These are phyloP conservation scores for Hippocampus guttulatus DNA, from an alignment of 2,113 vertebrate species.

Conservation along the genomic window DNA sequence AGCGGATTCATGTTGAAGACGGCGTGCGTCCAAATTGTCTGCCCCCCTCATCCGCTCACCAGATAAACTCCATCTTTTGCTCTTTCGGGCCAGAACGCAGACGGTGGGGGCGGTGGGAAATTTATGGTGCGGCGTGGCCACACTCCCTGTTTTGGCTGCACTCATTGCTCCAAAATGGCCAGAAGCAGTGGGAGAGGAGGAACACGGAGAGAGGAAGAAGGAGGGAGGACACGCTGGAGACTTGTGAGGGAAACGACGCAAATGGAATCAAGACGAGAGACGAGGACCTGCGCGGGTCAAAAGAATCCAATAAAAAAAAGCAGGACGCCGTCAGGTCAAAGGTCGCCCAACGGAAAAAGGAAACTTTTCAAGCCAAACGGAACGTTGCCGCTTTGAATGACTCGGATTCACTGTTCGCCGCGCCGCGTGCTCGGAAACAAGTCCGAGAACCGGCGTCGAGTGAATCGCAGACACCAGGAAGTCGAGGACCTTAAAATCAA, in stretches of 20 bases:
- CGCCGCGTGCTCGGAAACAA: no score
- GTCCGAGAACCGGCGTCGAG: background rate
- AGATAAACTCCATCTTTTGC: slow-evolving; percentile 55
- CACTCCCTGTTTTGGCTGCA: slow-evolving; percentile 37
- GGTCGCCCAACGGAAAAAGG: background rate
- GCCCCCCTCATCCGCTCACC: slow-evolving; percentile 24
- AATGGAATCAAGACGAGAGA: background rate
- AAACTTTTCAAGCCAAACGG: background rate
- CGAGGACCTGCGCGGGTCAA: background rate
- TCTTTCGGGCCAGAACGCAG: slow-evolving; percentile 58
- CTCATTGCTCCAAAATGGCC: slow-evolving; percentile 29
- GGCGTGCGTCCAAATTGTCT: slow-evolving; percentile 15
- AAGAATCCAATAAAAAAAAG: background rate
- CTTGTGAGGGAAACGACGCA: background rate
- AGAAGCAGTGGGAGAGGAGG: slow-evolving; percentile 23
- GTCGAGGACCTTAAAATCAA: background rate
- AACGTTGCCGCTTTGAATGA: no score
- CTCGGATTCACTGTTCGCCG: no score
- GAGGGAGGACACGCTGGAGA: slow-evolving; percentile 1
- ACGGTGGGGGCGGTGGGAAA: slow-evolving; percentile 46
- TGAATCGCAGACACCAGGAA: background rate
- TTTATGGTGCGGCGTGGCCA: slow-evolving; percentile 59
- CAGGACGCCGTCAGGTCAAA: background rate
- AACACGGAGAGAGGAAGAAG: slow-evolving; percentile 20
- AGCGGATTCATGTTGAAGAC: slow-evolving; percentile 30